These are phyloP conservation scores for Pyrocoelia pectoralis DNA, from an alignment of 2,888 invertebrate species.

Conservation along the genomic window DNA sequence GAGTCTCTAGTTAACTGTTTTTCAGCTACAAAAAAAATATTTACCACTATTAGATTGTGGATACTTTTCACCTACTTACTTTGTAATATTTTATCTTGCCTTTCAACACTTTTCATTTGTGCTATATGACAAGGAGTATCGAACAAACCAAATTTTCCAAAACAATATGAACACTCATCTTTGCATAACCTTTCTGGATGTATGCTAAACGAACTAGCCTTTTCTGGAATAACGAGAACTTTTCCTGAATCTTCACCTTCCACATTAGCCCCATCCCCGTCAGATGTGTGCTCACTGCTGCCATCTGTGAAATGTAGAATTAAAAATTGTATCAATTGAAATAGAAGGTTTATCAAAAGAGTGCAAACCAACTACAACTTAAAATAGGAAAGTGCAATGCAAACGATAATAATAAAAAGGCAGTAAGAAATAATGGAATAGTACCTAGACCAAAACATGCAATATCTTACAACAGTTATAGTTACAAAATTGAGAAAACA, in stretches of 20 bases:
- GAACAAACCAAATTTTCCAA: constrained; percentile 85
- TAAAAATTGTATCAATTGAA: too few relatives aligned
- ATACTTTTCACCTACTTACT: constrained; percentile 61
- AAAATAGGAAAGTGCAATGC: not conserved
- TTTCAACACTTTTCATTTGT: constrained; percentile 81
- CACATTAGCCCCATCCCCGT: constrained; percentile 55
- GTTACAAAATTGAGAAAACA: not conserved
- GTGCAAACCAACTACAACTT: not conserved
- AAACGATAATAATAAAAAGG: not conserved
- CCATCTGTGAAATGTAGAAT: constrained; percentile 51
- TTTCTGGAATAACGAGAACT: constrained; percentile 84
- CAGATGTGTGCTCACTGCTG: constrained; percentile 59
- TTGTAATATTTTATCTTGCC: constrained; percentile 81
- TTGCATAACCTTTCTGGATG: constrained; percentile 83
- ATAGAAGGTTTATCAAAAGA: too few relatives aligned
- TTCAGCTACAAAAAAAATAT: constrained; percentile 65
- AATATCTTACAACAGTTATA: not conserved
- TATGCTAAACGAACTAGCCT: constrained; percentile 86
- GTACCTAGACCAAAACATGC: constrained; percentile 8
- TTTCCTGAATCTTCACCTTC: constrained; percentile 60
- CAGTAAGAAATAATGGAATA: not conserved
- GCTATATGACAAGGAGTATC: constrained; percentile 90
- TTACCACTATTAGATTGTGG: not conserved
- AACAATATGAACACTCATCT: constrained; percentile 88
- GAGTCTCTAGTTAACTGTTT: constrained; percentile 84